Base-by-base conservation (phyloP, 2,888 invertebrate genomes). In the Allolobophora icterica region DNA sequence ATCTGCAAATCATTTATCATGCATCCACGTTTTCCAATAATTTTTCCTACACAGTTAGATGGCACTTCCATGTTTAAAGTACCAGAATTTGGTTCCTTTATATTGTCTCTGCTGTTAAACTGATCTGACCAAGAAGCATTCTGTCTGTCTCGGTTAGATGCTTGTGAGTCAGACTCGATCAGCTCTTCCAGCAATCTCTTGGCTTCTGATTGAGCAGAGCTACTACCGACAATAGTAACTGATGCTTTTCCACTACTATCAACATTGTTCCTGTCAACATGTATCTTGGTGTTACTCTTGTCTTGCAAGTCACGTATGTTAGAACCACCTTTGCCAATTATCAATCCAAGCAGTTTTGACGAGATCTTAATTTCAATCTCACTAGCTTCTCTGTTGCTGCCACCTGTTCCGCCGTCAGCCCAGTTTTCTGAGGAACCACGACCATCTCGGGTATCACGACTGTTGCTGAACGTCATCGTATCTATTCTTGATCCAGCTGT, bases 251-350 rank as follows among this genome's bases (percentile, higher is more conserved):
- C 91, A 17, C 35, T 34, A 38, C 71, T 35, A 84, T 91, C 89
- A 19, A 52, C 52, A 17, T 30, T 71, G 34, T 71, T 42, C 71
- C 34, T 91, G 19, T 89, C 89, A 91, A 97, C 96, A 94, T 97
- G 96, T n/a, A 95, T 94, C 84, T 93, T 93, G 30, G 94, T 94
- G 34, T 93, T 93, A 92, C 93, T 94, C 45, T 92, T 92, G 30
- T 94, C 94, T 91, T 95, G 93, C 40, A 95, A 89, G 91, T 95
- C 95, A 92, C 94, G 92, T 24, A 95, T 95, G 89, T 94, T 94
- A 33, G 93, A 92, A 0, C 95, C 95, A 90, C 94, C 94, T 93
- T 93, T 94, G 40, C 95, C 95, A 94, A 90, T 89, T 42, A 91
- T 84, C 42, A 35, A 30, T n/a, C 91, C 91, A 13, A 91, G 24